Percentiles rank a stretch among this genome's conserved stretches.
phyloP scores from a whole-genome alignment of 2,797 vertebrate genomes.

The Tenualosa ilisha region DNA sequence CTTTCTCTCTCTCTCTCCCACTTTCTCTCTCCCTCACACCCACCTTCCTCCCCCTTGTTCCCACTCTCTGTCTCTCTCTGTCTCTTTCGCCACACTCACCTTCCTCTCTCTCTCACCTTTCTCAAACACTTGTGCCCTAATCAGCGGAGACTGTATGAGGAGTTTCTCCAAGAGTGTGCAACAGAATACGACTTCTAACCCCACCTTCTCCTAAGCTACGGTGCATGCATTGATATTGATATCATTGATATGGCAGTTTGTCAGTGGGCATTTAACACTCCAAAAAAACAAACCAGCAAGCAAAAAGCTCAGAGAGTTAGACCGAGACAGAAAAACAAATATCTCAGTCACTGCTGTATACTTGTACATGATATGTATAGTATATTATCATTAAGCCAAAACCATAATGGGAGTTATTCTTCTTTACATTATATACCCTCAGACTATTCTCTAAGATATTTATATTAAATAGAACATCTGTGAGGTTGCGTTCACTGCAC shows the following conservation, averaged over 20 bases:
- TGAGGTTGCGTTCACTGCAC: not conserved
- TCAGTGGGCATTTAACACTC: conserved; percentile 12
- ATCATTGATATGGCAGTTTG: not conserved
- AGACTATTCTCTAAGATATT: not conserved
- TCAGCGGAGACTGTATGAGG: conserved; percentile 76
- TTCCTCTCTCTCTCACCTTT: not conserved
- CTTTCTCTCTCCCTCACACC: not conserved
- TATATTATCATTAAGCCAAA: not conserved
- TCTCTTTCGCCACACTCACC: not conserved
- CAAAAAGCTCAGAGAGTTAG: not conserved
- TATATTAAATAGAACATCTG: not conserved
- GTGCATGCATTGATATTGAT: too few relatives aligned
- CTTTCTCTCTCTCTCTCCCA: too few relatives aligned
- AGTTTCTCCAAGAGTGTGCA: conserved; percentile 78
- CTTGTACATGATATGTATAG: not conserved
- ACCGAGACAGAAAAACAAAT: not conserved
- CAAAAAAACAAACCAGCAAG: not conserved
- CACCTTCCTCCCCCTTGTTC: too few relatives aligned
- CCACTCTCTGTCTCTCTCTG: not conserved
- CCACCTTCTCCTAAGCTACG: not conserved
- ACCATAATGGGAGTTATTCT: not conserved
- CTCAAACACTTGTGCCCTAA: not conserved
- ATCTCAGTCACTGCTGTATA: not conserved
- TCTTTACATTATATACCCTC: not conserved
- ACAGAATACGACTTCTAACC: conserved; percentile 76